Conservation (phyloP, 2,113 vertebrate species). For the Oxygymnocypris stewartii region DNA sequence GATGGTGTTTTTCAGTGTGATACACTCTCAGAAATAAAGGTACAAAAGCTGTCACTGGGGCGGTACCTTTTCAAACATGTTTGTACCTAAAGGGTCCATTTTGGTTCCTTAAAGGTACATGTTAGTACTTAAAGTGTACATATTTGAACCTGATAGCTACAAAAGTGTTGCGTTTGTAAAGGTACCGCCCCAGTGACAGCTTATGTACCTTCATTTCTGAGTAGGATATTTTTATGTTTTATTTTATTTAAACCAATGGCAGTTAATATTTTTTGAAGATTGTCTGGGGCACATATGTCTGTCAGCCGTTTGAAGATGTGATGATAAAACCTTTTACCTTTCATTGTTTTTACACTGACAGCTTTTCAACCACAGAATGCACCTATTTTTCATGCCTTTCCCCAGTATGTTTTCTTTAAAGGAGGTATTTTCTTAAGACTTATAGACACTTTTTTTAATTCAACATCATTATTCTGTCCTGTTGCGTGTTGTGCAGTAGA, state of each 20-base stretch:
- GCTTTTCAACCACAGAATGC: not conserved
- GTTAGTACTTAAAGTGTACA: no score
- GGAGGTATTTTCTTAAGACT: not conserved
- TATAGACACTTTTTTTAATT: not conserved
- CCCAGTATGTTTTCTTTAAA: not conserved
- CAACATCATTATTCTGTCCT: not conserved
- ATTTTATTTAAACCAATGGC: not conserved
- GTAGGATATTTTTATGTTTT: not conserved
- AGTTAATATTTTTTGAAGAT: not conserved
- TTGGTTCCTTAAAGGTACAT: no score
- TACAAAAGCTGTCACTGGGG: no score
- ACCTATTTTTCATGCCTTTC: not conserved
- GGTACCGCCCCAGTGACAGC: no score
- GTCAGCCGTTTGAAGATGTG: not conserved
- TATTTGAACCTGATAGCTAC: no score
- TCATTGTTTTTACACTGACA: not conserved
- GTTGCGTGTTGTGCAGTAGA: not conserved
- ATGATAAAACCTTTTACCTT: not conserved
- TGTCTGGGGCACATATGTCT: not conserved
- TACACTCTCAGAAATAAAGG: no score
- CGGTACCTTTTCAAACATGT: no score
- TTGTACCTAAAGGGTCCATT: no score
- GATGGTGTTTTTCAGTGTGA: not conserved
- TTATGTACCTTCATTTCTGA: no score
- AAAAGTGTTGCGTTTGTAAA: no score